Conservation (phyloP, 2,888 invertebrate genomes). For the Hermaeophaga mercurialis region DNA sequence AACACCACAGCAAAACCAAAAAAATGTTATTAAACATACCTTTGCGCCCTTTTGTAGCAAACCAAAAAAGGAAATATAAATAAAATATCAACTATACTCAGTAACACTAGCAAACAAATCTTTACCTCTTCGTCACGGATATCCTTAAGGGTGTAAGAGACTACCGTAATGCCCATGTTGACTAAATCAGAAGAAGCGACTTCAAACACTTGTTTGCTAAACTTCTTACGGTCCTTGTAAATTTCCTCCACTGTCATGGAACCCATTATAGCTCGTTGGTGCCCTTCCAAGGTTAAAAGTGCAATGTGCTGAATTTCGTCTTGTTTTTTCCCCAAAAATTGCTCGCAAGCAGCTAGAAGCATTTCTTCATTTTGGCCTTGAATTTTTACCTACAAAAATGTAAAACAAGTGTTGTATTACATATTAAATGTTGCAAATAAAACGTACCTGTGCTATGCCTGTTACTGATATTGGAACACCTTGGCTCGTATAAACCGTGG, state of each 20-base stretch:
- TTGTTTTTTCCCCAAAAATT: constrained; percentile 88
- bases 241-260: constrained; percentile 97
- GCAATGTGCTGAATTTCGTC: constrained; percentile 90
- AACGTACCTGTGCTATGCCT: constrained; percentile 91
- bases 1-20: constrained; percentile 34
- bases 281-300: constrained; percentile 86
- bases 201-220: constrained; percentile 93
- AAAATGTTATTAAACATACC: constrained; percentile 61
- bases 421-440: neutral
- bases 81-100: constrained; percentile 31
- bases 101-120: constrained; percentile 13
- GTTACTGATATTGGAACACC: constrained; percentile 97
- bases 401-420: neutral
- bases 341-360: constrained; percentile 90
- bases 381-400: constrained; percentile 71
- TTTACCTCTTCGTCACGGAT: constrained; percentile 92
- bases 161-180: constrained; percentile 96
- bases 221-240: constrained; percentile 94
- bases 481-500: constrained; percentile 94
- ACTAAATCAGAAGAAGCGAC: constrained; percentile 94
- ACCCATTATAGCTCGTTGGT: constrained; percentile 95
- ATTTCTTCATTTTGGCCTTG: constrained; percentile 90
- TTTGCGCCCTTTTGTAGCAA: constrained; percentile 65
- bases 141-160: constrained; percentile 93
- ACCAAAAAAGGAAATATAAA: constrained; percentile 46